Evolutionary conservation across 2,797 vertebrate genomes (phyloP).

Genomic region (Chelon auratus): DNA sequence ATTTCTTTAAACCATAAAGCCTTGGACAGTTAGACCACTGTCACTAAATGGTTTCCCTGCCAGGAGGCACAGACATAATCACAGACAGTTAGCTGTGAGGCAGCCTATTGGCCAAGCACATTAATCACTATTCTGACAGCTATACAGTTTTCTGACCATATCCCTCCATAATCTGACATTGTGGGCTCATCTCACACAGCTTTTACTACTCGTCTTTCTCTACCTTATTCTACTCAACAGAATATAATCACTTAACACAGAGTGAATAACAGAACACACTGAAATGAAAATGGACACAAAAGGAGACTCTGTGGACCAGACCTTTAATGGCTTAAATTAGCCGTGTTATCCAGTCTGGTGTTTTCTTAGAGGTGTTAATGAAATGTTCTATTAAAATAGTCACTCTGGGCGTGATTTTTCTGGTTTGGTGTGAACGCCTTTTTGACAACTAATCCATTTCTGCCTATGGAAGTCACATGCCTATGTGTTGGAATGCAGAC

Average conservation of each 20-base stretch:
- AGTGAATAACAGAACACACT: constrained; percentile 2
- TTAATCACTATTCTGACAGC: constrained; percentile 24
- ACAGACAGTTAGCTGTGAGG: constrained; percentile 14
- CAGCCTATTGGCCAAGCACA: constrained; percentile 17
- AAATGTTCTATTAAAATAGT: not conserved
- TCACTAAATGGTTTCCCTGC: constrained; percentile 15
- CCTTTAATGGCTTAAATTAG: not conserved
- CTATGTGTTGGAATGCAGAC: no score
- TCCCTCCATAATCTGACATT: constrained; percentile 16
- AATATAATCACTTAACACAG: constrained; percentile 9
- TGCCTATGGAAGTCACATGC: not conserved
- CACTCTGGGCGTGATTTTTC: not conserved
- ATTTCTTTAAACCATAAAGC: not conserved
- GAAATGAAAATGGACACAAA: not conserved
- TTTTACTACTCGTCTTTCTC: not conserved
- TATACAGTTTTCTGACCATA: constrained; percentile 28
- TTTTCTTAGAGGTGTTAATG: constrained; percentile 6
- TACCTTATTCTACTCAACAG: not conserved
- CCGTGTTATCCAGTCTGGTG: not conserved
- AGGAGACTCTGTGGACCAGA: not conserved
- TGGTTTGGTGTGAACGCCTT: not conserved
- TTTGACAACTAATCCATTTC: not conserved
- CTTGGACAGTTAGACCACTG: constrained; percentile 7
- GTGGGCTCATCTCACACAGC: constrained; percentile 19
- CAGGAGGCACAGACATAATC: not conserved